Base-by-base conservation (phyloP, 2,888 invertebrate species). In the Sisyra terminalis region DNA sequence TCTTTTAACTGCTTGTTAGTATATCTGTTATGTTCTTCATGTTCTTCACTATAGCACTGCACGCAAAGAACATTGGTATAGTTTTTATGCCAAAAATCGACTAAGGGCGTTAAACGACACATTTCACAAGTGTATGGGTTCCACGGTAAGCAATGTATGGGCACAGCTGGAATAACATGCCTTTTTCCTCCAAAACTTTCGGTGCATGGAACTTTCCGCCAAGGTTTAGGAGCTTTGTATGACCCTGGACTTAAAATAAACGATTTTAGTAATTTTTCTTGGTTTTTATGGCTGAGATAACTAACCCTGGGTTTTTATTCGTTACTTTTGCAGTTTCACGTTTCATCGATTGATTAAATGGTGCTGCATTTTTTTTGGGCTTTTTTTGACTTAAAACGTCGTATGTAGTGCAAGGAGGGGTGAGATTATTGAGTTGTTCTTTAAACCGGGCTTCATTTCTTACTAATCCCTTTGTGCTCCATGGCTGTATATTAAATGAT, bases 81-180 rank as follows among this genome's bases (percentile, higher is more conserved):
- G 42, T 58, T 53, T 45, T 49, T 48, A 13, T 67, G 66, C 68
- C 68, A 69, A 48, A 67, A 69, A 55, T 69, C 69, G 1, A 66
- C 65, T 10, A 51, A 43, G 36, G 65, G 65, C 32, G 57, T 50
- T 47, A 53, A 49, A 2, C 55, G 53, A 47, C 69, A 69, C 47
- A 60, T 54, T 32, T 54, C 52, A 46, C 69, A 69, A 24, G 49
- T 44, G 47, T 68, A 65, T 10, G 43, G 47, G 34, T 63, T 61
- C 41, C 50, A 52, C 9, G 57, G 53, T 40, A 61, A 55, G 47
- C 69, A 69, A 45, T 63, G 57, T 13, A 61, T 54, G 53, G 64
- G 61, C 2, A 67, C 63, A 2, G 61, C 59, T 18, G 64, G 57
- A 29, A 57, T 52, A 54, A 64, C 57, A 44, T 52, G 56, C 1